Evolutionary conservation across 1,140 invertebrate genomes (phyloP).

Genomic region (Trissolcus basalis): DNA sequence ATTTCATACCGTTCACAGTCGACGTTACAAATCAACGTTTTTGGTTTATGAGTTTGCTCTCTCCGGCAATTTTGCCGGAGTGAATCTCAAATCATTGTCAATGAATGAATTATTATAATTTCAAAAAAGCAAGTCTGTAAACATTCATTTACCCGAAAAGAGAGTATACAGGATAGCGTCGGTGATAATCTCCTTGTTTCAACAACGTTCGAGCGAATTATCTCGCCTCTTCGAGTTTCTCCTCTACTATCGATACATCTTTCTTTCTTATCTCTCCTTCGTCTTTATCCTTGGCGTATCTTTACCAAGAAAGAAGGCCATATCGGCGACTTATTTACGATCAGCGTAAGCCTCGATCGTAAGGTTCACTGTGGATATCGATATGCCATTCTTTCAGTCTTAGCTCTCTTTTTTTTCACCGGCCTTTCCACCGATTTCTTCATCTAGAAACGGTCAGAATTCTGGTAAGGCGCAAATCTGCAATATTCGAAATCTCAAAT

Average conservation of each 20-base stretch:
- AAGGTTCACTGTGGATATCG: constrained; percentile 64
- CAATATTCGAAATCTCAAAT: constrained; percentile 59
- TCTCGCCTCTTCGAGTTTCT: constrained; percentile 35
- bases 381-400: constrained; percentile 53
- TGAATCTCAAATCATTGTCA: too few species aligned
- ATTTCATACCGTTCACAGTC: too few species aligned
- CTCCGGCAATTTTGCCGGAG: too few species aligned
- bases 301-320: constrained; percentile 59
- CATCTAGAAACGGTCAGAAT: constrained; percentile 52
- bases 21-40: too few species aligned
- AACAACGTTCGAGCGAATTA: constrained; percentile 53
- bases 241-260: constrained; percentile 58
- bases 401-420: constrained; percentile 22
- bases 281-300: constrained; percentile 51
- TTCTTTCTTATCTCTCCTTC: constrained; percentile 57
- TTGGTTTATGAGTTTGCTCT: too few species aligned
- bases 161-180: constrained; percentile 11
- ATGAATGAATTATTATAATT: too few species aligned
- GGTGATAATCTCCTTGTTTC: constrained; percentile 49
- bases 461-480: constrained; percentile 60
- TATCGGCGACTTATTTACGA: constrained; percentile 71
- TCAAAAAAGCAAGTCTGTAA: too few species aligned
- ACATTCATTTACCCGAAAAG: constrained; percentile 30
- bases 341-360: constrained; percentile 69
- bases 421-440: constrained; percentile 37